Evolutionary conservation across 2,888 invertebrate species (phyloP).

Genomic region (Eristalis pertinax): DNA sequence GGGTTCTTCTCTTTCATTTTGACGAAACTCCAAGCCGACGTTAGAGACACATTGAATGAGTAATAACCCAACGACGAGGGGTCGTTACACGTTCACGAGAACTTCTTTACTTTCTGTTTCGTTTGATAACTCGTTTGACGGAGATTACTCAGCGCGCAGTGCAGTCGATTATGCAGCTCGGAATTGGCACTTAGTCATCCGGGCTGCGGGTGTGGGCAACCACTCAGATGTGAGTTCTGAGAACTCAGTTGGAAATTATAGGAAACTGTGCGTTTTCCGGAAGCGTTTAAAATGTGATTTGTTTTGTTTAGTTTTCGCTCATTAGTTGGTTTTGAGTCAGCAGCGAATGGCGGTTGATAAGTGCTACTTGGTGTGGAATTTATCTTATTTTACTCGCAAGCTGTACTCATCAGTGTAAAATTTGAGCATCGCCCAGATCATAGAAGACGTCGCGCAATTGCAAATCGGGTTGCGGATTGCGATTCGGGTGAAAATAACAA

Average conservation of each 20-base stretch:
- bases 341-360: too few relatives aligned
- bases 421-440: too few relatives aligned
- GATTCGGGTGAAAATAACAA: too few relatives aligned
- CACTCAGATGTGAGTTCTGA: not conserved
- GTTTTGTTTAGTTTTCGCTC: not conserved
- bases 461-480: too few relatives aligned
- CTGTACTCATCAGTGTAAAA: too few relatives aligned
- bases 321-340: too few relatives aligned
- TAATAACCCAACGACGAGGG: not conserved
- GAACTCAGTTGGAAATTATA: not conserved
- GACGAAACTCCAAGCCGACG: not conserved
- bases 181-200: not conserved
- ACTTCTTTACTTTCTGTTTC: not conserved
- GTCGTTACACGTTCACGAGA: not conserved
- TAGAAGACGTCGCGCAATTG: too few relatives aligned
- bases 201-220: not conserved
- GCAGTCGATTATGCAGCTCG: not conserved
- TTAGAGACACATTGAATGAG: not conserved
- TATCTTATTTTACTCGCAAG: too few relatives aligned
- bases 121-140: not conserved
- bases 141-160: not conserved
- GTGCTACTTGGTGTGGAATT: too few relatives aligned
- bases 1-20: not conserved
- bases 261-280: not conserved
- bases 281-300: not conserved